A percentile compares a stretch with the other conserved stretches of the same genome.
These are phyloP conservation scores for Glossophaga mutica DNA, from an alignment of 2,797 vertebrate species.

Conservation along the genomic window DNA sequence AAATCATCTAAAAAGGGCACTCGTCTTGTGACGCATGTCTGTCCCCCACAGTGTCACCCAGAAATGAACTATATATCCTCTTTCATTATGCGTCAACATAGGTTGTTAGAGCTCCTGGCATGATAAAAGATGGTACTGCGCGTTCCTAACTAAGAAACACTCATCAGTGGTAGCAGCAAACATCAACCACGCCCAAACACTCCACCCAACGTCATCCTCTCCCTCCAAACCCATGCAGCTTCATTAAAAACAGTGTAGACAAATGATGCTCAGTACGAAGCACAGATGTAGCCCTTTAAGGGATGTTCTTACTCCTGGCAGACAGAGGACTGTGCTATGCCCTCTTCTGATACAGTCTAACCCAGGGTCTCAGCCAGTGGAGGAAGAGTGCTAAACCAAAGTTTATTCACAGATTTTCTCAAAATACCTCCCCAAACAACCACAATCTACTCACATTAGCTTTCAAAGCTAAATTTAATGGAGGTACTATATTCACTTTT, in stretches of 20 bases:
- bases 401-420: background rate
- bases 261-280: rapidly evolving
- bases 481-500: background rate
- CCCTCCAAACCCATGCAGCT: background rate
- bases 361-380: background rate
- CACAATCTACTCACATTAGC: background rate
- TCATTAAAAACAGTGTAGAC: background rate
- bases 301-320: background rate
- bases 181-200: background rate
- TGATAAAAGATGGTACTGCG: background rate
- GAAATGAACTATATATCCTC: slow-evolving; percentile 51
- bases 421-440: background rate
- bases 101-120: background rate
- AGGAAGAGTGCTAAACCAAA: background rate
- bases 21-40: slow-evolving; percentile 57
- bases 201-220: background rate
- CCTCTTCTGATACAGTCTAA: background rate
- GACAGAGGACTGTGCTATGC: rapidly evolving
- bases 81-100: slow-evolving; percentile 58
- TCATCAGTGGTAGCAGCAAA: background rate
- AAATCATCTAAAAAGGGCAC: slow-evolving; percentile 28
- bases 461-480: background rate
- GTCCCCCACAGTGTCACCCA: background rate
- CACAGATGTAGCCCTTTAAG: background rate
- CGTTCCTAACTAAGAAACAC: background rate